Evolutionary conservation across 2,888 invertebrate genomes (phyloP).

Genomic region (Heliconius ethilla): DNA sequence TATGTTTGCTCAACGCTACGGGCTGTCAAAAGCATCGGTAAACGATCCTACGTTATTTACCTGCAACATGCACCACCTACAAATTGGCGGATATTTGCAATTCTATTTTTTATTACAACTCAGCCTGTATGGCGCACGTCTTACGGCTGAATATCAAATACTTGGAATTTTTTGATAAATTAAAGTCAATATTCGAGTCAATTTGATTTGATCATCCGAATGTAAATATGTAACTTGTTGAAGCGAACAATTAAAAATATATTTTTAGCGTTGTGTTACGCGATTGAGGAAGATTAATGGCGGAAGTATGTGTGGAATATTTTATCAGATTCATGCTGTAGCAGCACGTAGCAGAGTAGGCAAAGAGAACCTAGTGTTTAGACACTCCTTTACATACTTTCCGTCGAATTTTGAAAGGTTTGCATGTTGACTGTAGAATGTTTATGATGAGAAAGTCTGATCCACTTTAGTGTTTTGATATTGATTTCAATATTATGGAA

Average conservation of each 20-base stretch:
- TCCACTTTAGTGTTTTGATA: background rate
- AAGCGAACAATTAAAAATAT: slow-evolving; percentile 15
- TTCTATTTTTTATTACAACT: slow-evolving; percentile 24
- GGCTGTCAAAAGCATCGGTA: slow-evolving; percentile 74
- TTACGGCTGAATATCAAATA: slow-evolving; percentile 19
- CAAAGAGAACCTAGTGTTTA: too few relatives aligned
- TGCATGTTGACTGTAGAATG: too few relatives aligned
- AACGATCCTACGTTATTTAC: slow-evolving; percentile 71
- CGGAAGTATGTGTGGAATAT: background rate
- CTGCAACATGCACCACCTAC: slow-evolving; percentile 60
- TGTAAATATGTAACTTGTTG: slow-evolving; percentile 24
- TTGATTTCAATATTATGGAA: background rate
- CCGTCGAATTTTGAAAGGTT: too few relatives aligned
- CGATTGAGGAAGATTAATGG: background rate
- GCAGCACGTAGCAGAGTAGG: too few relatives aligned
- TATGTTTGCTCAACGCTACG: slow-evolving; percentile 65
- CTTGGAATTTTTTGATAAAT: slow-evolving; percentile 3
- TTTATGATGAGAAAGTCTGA: background rate
- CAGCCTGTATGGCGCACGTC: background rate
- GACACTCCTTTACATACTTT: too few relatives aligned
- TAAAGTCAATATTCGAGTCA: slow-evolving; percentile 20
- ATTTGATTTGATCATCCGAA: slow-evolving; percentile 23
- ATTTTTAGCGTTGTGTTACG: slow-evolving; percentile 14
- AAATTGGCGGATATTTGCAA: slow-evolving; percentile 61
- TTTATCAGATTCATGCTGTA: background rate